Base-by-base conservation (phyloP, 2,113 vertebrate species). In the Leucopternis melanops region DNA sequence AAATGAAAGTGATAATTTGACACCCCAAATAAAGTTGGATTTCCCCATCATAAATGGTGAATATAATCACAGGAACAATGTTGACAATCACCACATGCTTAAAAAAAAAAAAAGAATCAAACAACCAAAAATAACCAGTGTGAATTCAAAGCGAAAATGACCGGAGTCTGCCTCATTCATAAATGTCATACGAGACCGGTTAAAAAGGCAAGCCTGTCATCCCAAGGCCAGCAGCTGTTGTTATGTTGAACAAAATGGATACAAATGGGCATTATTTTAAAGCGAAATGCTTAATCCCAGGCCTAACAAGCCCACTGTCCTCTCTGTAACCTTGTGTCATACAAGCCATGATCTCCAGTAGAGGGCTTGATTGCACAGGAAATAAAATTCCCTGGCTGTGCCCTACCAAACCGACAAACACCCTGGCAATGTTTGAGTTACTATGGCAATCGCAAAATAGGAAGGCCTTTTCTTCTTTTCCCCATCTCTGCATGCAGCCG, bases 231-330 rank as follows among this genome's bases (percentile, higher is more conserved):
- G 98, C 98, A 98, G 98, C 98, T 98, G 98, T 98, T 98, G 98
- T 98, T 99, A 98, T 98, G 97, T 98, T 97, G 98, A 98, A 98
- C 98, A 98, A 99, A 99, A 98, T 98, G 98, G 97, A 98, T 97
- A 99, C 98, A 99, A 99, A 99, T 98, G 98, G 98, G 98, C 98
- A 99, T 99, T 99, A 99, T 99, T 99, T 98, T 98, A 98, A 97
- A 98, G 97, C 86, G 80, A 98, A 98, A 98, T 98, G 98, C 98
- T 98, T 98, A 98, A 98, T 99, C 99, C 98, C 97, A 97, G 98
- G 97, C 98, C 98, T 98, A 98, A 98, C 98, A 98, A 98, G 98
- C 98, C 97, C 97, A 96, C 97, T 98, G 98, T 98, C 98, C 98
- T 98, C 97, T 96, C 98, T 98, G 98, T 98, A 98, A 98, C 98